These are phyloP conservation scores for Celastrina argiolus DNA, from an alignment of 2,888 invertebrate genomes.

Conservation along the genomic window DNA sequence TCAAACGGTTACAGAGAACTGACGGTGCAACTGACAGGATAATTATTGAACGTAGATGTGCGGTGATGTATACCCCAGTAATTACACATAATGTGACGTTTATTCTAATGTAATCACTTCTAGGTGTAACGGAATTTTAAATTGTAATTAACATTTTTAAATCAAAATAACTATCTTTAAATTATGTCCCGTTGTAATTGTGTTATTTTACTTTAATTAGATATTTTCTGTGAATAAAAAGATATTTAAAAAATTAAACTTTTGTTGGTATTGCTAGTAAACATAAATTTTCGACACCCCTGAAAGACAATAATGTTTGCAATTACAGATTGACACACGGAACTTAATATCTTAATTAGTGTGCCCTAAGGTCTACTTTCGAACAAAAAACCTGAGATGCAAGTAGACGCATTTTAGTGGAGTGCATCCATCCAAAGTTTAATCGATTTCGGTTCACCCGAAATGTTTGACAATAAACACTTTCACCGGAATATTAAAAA, in stretches of 20 bases:
- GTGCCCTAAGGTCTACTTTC: neutral
- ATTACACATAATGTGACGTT: conserved; percentile 1
- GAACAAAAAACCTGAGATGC: neutral
- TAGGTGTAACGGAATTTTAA: neutral
- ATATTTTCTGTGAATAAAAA: no score
- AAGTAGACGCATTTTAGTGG: neutral
- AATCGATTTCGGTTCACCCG: neutral
- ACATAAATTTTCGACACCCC: neutral
- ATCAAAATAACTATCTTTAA: neutral
- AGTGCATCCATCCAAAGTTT: neutral
- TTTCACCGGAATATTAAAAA: no score
- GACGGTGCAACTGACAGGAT: neutral
- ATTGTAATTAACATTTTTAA: neutral
- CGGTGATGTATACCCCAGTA: neutral
- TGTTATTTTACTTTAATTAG: no score
- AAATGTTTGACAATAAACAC: neutral
- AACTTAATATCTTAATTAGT: neutral
- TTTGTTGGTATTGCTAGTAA: neutral
- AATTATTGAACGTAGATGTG: neutral
- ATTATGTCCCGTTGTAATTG: no score
- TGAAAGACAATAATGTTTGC: neutral
- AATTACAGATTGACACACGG: neutral
- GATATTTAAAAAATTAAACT: no score
- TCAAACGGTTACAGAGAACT: neutral
- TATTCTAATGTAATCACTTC: neutral